Evolutionary conservation across 2,113 vertebrate species (phyloP), one percentile per base, ranked within the genome.

Genomic region (Craseonycteris thonglongyai): DNA sequence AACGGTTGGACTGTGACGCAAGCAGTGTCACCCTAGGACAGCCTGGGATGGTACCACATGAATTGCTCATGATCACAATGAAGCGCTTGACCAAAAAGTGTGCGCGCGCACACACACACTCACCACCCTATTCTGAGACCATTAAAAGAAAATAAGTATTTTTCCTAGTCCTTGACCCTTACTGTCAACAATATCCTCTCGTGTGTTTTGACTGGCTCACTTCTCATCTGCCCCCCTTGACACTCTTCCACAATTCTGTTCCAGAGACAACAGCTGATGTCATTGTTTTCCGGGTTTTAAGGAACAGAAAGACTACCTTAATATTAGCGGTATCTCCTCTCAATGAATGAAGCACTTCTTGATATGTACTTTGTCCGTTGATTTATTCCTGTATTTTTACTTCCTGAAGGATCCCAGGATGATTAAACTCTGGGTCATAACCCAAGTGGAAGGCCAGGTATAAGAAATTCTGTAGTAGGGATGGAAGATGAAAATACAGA

Each of bases 81-180:
- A 78, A 58, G 38, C 1, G 3, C 40, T 66, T 38, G 47, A 16
- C 9, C 2, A 18, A 76, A 35, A 42, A 51, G 59, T 9, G 15
- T 6, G 7, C 8, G 12, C 0, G 0, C 1, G 28, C 15, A 18
- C 5, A 65, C 11, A 15, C 4, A 9, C 7, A 26, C 2, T 21
- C 28, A 35, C 28, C 6, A 33, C 19, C 0, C 16, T 7, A 3
- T 11, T n/a, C 28, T 59, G 22, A 72, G 18, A n/a, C 68, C 8
- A 42, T 2, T 12, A 19, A 33, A 4, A 24, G 35, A 63, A 63
- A 68, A 81, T 12, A 40, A 4, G 0, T 42, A 1, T 74, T 72
- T 45, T 56, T 66, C 49, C 24, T 0, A 0, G 15, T 33, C 22
- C 4, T 7, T 68, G 58, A 1, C 5, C 14, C 5, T 85, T 7